Evolutionary conservation across 2,888 invertebrate genomes (phyloP), one percentile per base, ranked within the genome.

Genomic region (Nemotelus nigrinus): DNA sequence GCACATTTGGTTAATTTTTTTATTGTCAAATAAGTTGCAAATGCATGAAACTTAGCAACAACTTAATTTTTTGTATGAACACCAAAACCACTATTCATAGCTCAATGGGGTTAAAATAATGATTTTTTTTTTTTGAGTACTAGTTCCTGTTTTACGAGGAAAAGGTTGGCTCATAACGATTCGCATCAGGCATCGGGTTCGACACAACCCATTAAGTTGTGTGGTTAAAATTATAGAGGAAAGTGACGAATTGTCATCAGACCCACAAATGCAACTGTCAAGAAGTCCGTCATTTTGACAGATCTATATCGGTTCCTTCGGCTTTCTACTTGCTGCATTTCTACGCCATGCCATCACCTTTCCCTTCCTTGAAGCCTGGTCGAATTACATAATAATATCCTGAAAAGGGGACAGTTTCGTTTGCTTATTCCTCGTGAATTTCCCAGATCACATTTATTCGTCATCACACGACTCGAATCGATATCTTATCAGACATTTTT

Each of bases 311-410:
- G 55, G 25, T 3, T 43, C 6, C 47, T 47, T 48, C n/a, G 71
- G 71, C 71, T 71, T 72, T 58, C 60, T 53, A 7, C 7, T 45
- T 72, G 8, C 58, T 71, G 72, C 72, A 72, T 72, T 72, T 60
- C 72, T 72, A 72, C 72, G 60, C 53, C 72, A 72, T 58, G 72
- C 53, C 72, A 72, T 58, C 58, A 45, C 47, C 25, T 72, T 45
- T 72, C 60, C 58, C 43, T 39, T 2, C 48, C 45, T 44, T n/a
- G 50, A 8, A 7, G 4, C 25, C 44, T 39, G 43, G 3, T 8
- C 25, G 3, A 70, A 70, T 70, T 70, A 70, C 53, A 70, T 70
- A 70, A 70, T 8, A 48, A 39, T 25, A 25, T 48, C 43, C 55
- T 10, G 50, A 65, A 65, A 4, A 5, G 25, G 63, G 43, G 43